Evolutionary conservation across 2,888 invertebrate genomes (phyloP), one percentile per base, ranked within the genome.

Genomic region (Pristionchus entomophagus): DNA sequence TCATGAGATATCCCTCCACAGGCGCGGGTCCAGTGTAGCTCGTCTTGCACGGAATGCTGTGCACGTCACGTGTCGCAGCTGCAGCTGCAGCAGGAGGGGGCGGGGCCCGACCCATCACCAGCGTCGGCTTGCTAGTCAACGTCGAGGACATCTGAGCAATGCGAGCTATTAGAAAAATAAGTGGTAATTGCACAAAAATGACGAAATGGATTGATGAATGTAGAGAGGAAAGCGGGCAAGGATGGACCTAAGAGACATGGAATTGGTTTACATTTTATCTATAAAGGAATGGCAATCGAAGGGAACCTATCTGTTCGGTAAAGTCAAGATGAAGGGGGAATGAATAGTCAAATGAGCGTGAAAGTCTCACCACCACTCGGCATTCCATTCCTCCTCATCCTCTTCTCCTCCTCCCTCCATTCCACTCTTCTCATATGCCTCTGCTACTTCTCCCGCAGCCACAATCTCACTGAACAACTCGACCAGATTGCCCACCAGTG

Each of bases 11-110:
- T 6, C n/a, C 73, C 45, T 41, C 73, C 41, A 91, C 89, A 29
- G 87, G 69, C 6, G 91, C 89, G 8, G 91, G 88, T 12, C 91
- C 91, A 5, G 90, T 91, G 84, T 90, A 89, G n/a, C 88, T 86
- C 26, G 91, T 86, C 38, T 84, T 84, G 77, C 88, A 91, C n/a
- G 91, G 91, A 29, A 91, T 89, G 22, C 88, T 88, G 51, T 91
- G 90, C n/a, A 90, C 29, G 59, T 87, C 86, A 45, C 87, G 86
- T 5, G 35, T 32, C 22, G 29, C 45, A 32, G 78, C 51, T 17
- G 49, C 49, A 49, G 49, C 32, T 26, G 78, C 29, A n/a, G 78
- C 49, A 80, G 51, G 26, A n/a, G 77, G 49, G 45, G 77, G 49
- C 29, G 77, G 29, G 1, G 77, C 49, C 17, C 41, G 38, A 10